phyloP scores from a whole-genome alignment of 2,113 vertebrate genomes.

The Hemiprocne comata region DNA sequence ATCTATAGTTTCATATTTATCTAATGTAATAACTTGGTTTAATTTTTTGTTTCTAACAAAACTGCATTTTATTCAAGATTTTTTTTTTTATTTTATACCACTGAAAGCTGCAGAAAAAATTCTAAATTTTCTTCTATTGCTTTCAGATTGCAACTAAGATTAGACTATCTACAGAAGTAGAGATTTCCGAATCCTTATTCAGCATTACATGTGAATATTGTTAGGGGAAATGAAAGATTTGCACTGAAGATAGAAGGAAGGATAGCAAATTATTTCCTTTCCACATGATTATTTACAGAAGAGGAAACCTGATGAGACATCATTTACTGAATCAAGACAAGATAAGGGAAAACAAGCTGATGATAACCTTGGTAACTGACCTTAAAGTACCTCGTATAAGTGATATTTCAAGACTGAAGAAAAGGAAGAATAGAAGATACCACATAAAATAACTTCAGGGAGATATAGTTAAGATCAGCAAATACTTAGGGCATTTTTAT shows the following conservation, averaged over 20 bases:
- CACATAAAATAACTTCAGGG: neutral
- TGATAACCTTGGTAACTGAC: neutral
- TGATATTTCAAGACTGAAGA: neutral
- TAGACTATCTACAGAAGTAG: neutral
- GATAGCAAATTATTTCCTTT: neutral
- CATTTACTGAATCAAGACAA: neutral
- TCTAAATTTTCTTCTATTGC: neutral
- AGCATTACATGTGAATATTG: neutral
- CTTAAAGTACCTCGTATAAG: neutral
- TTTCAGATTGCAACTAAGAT: neutral
- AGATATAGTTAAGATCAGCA: neutral
- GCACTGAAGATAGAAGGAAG: neutral
- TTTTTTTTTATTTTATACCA: neutral
- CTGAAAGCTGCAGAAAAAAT: neutral
- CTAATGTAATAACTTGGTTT: neutral
- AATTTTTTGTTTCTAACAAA: neutral
- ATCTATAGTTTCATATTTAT: neutral
- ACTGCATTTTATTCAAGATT: neutral
- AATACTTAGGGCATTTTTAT: neutral
- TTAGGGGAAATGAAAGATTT: neutral
- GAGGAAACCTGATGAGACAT: neutral
- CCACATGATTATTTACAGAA: neutral
- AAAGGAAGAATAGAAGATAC: neutral
- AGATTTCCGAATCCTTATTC: neutral
- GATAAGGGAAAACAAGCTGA: neutral